phyloP scores from a whole-genome alignment of 2,888 invertebrate species.

The Agrilus cyanescens region DNA sequence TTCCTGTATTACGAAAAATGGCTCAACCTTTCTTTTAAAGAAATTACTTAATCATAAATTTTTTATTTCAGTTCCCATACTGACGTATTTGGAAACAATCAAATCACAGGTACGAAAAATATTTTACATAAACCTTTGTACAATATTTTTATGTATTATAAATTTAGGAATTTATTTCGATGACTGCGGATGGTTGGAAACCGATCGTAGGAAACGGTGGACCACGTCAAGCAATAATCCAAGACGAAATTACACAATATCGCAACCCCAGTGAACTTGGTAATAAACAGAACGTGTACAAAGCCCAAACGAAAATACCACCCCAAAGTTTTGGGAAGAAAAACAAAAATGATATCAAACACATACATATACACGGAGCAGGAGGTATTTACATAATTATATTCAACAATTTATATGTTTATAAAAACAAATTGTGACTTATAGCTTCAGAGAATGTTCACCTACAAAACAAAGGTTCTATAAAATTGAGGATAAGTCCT shows the following conservation, averaged over 20 bases:
- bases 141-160: neutral
- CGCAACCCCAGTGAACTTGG: constrained; percentile 20
- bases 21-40: too few species aligned
- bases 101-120: too few species aligned
- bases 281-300: constrained; percentile 19
- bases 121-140: too few species aligned
- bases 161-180: constrained; percentile 31
- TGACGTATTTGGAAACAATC: too few species aligned
- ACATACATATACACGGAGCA: too few species aligned
- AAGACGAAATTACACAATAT: constrained; percentile 24
- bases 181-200: constrained; percentile 49
- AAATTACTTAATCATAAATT: too few species aligned
- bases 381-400: too few species aligned
- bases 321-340: constrained; percentile 1
- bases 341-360: too few species aligned
- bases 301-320: constrained; percentile 8
- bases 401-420: too few species aligned
- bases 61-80: too few species aligned
- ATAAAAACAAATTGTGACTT: neutral
- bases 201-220: constrained; percentile 40
- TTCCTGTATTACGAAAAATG: too few species aligned
- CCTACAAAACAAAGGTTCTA: constrained; percentile 13
- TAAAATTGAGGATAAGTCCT: constrained; percentile 32
- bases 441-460: neutral
- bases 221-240: constrained; percentile 11